Evolutionary conservation across 2,888 invertebrate species (phyloP), one percentile per base, ranked within the genome.

Genomic region (Drosophila barbarae): DNA sequence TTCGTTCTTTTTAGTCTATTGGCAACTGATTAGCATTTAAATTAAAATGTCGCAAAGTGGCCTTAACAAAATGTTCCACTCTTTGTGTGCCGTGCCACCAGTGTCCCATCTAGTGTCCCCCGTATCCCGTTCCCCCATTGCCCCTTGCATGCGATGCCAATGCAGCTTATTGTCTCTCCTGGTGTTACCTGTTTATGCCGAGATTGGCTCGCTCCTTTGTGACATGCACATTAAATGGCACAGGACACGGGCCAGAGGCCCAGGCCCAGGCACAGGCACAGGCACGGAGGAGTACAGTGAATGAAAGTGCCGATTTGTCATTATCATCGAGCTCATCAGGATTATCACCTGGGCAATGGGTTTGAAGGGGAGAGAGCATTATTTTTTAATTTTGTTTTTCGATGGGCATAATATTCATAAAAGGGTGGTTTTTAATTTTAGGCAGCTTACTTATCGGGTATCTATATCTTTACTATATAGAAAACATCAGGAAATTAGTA

Each of bases 11-110:
- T 76, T 70, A 72, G 56, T 81, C 82, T 78, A 79, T 82, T 78
- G 79, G 82, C 79, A 79, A 81, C 80, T 80, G 83, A 80, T 80
- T 80, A 80, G 83, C 80, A 80, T 80, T 83, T 80, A 80, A 80
- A 80, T 80, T 80, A 80, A 80, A 80, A 80, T 83, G 80, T 80
- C 83, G 77, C 83, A 83, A 83, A 83, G 83, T 83, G 83, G 80
- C 80, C 77, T 80, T 83, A 83, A 76, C 80, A 77, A 83, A 83
- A 80, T 80, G 77, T 74, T 75, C 72, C 66, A 50, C 68, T 59
- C 56, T 61, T 53, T 41, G 47, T 63, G 23, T 47, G 52, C 53
- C 26, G 10, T 41, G 47, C 44, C 35, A 13, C 21, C 32, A 47
- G 46, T 21, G 46, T 47, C 46, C 46, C 46, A 46, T 46, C 46